Conservation (phyloP, 2,113 vertebrate species). For the Passer montanus region DNA sequence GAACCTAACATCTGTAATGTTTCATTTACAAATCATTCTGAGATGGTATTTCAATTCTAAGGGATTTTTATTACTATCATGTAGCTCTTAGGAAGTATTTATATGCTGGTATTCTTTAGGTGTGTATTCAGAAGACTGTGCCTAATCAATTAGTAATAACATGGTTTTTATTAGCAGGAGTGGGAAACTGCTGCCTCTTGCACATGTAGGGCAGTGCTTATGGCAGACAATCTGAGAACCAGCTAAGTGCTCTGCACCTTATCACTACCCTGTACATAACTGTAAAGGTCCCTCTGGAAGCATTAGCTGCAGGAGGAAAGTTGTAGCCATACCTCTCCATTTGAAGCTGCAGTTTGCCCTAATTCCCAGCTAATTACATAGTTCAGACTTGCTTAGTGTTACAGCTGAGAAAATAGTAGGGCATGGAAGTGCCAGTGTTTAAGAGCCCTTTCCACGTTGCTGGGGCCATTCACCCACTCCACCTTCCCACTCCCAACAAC, state of each 20-base stretch:
- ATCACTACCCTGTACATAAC: neutral
- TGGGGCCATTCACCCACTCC: neutral
- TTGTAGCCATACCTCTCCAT: neutral
- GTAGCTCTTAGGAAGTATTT: neutral
- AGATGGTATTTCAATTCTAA: neutral
- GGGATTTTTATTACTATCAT: neutral
- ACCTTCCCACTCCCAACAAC: neutral
- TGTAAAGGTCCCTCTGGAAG: neutral
- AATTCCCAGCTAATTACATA: neutral
- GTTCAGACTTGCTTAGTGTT: neutral
- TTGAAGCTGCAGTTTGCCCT: neutral
- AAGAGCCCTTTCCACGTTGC: neutral
- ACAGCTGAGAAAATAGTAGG: neutral
- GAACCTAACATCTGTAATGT: neutral
- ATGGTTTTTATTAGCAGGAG: neutral
- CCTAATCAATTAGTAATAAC: neutral
- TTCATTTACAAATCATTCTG: neutral
- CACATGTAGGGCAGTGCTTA: slow-evolving; percentile 4
- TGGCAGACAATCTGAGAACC: neutral
- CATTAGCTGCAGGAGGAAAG: neutral
- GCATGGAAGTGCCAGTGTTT: neutral
- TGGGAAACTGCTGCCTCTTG: neutral
- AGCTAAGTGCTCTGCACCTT: neutral
- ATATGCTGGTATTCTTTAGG: neutral
- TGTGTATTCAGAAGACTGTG: neutral